Percentiles rank a stretch among this genome's conserved stretches.
These are phyloP conservation scores for Gobio gobio DNA, from an alignment of 2,113 vertebrate genomes.

Conservation along the genomic window DNA sequence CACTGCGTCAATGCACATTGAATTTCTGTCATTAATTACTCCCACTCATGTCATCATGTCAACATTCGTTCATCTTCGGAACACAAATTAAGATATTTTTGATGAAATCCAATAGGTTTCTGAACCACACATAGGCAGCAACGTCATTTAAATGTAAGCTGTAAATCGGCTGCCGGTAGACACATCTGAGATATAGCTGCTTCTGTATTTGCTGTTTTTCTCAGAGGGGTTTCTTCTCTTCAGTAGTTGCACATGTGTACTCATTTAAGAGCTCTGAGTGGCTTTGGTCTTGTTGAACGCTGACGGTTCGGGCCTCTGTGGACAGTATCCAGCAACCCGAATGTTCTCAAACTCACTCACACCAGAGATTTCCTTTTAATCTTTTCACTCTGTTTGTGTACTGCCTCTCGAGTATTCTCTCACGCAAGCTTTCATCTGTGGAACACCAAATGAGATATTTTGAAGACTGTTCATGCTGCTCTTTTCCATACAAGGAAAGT, in stretches of 20 bases:
- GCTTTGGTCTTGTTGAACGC: background rate
- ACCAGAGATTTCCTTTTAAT: background rate
- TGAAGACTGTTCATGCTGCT: background rate
- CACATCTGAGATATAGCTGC: background rate
- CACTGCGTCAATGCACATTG: too few relatives aligned
- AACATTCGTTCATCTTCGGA: too few relatives aligned
- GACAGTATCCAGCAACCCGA: background rate
- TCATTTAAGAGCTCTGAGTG: slow-evolving; percentile 10
- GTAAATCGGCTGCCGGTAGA: background rate
- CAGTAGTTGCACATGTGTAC: slow-evolving; percentile 10
- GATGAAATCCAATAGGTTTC: too few relatives aligned
- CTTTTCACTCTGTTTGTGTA: background rate
- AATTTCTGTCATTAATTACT: too few relatives aligned
- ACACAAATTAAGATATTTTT: too few relatives aligned
- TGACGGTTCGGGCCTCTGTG: background rate
- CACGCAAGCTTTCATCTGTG: background rate
- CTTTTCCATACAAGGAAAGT: background rate
- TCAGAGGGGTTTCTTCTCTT: slow-evolving; percentile 15
- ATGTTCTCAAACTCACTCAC: background rate
- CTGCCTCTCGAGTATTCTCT: background rate
- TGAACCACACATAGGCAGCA: too few relatives aligned
- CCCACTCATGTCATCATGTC: too few relatives aligned
- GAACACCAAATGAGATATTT: background rate
- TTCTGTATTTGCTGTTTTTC: background rate
- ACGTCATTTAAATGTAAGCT: background rate